Conservation (phyloP, 2,888 invertebrate genomes). For the Phanerotoma sp. region DNA sequence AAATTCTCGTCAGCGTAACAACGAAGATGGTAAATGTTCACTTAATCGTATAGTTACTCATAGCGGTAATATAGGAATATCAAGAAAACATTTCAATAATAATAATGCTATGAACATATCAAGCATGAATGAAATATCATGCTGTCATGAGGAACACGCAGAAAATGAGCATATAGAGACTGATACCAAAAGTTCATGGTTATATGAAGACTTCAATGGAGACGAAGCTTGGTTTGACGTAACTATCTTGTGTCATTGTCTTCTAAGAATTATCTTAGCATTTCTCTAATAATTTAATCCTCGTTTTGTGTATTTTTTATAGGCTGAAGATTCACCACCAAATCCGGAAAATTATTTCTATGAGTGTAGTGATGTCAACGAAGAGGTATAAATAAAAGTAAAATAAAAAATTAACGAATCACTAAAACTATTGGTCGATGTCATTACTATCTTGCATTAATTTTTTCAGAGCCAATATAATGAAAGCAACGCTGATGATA, state of each 20-base stretch:
- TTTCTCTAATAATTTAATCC: neutral
- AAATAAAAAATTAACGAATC: too few species aligned
- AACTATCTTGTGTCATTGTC: neutral
- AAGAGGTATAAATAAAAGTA: too few species aligned
- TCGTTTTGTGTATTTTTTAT: neutral
- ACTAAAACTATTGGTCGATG: too few species aligned
- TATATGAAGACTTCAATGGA: neutral
- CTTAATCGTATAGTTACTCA: neutral
- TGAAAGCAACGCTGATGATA: neutral
- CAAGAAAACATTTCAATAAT: neutral
- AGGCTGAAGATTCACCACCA: too few species aligned
- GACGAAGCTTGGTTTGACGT: neutral
- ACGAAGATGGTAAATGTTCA: neutral
- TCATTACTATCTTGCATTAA: neutral
- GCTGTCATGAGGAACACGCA: neutral
- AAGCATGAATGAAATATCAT: neutral
- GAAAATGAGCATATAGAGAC: neutral
- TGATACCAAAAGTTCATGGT: neutral
- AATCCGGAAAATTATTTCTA: too few species aligned
- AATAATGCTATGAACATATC: neutral
- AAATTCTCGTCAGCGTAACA: neutral
- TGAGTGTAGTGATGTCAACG: too few species aligned
- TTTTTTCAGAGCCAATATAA: neutral
- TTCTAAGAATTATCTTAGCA: neutral
- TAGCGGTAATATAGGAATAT: neutral